Conservation (phyloP, 2,113 vertebrate species). For the Oryzias celebensis region DNA sequence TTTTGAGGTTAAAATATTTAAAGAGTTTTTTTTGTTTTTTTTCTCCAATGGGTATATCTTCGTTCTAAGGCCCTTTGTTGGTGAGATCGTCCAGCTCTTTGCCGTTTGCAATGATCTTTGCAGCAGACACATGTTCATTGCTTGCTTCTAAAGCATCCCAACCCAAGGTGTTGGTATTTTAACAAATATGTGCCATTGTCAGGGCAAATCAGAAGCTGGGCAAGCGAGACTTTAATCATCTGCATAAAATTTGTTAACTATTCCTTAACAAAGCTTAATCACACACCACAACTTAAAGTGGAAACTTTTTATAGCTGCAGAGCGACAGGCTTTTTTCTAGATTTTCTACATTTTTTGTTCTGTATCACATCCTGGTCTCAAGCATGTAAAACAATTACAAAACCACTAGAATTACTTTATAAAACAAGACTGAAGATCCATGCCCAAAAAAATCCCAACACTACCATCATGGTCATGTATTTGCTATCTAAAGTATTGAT, state of each 20-base stretch:
- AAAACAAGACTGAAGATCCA: too few relatives aligned
- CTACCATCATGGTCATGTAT: too few relatives aligned
- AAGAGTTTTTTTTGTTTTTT: neutral
- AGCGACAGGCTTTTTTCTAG: too few relatives aligned
- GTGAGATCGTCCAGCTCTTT: slow-evolving; percentile 41
- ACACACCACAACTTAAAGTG: neutral
- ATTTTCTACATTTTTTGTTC: too few relatives aligned
- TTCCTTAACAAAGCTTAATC: slow-evolving; percentile 5
- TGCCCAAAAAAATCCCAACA: too few relatives aligned
- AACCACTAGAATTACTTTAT: too few relatives aligned
- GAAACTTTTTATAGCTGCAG: too few relatives aligned
- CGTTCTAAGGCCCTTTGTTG: neutral
- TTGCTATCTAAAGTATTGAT: too few relatives aligned
- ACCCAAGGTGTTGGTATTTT: slow-evolving; percentile 49
- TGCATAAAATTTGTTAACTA: slow-evolving; percentile 39
- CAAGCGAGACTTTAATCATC: slow-evolving; percentile 38
- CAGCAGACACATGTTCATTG: slow-evolving; percentile 22
- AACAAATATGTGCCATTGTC: slow-evolving; percentile 44
- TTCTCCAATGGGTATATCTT: too few relatives aligned
- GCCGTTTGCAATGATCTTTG: slow-evolving; percentile 37
- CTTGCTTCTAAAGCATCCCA: slow-evolving; percentile 33
- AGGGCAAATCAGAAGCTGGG: slow-evolving; percentile 45
- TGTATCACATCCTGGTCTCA: too few relatives aligned
- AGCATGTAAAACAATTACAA: too few relatives aligned
- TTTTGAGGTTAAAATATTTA: neutral